Evolutionary conservation across 1,140 invertebrate species (phyloP), one percentile per base, ranked within the genome.

Genomic region (Drosophila ohnishii): DNA sequence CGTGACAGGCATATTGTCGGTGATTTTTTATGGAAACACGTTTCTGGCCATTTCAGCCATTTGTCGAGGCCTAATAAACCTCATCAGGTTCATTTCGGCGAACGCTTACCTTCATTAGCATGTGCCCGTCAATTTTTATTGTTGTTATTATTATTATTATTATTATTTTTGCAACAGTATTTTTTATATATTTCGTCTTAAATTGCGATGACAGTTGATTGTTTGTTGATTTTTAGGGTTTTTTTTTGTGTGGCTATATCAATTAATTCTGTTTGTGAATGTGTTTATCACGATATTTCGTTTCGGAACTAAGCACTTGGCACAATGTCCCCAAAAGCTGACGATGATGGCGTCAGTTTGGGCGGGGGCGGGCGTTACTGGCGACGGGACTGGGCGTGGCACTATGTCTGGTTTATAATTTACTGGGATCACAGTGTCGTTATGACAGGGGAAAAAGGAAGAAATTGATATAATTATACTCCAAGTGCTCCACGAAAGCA

Each of bases 21-120:
- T 75, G 73, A 45, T 42, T 76, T 76, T 72, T 42, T 76, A 44
- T 67, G 64, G 55, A 77, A 78, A 78, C 75, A 78, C 75, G 75
- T 78, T 78, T 75, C 40, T 65, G 39, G 39, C 51, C 45, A 65
- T 57, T 75, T 75, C 25, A 22, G 50, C 22, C 51, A 50, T 74
- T 75, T 55, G 44, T 51, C 57, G 66, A 77, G 70, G 51, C 73
- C 70, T 51, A 65, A 85, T 86, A 75, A 87, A 82, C 62, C 63
- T 67, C 62, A 78, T 79, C 51, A 57, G 64, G 45, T 80, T 71
- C 69, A 71, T 71, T 71, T 59, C 28, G 66, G 45, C 22, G 60
- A 78, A 71, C 64, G 56, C 39, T 59, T 75, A 73, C 65, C 73
- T 63, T 62, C 64, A 85, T 86, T 86, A 86, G 55, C 82, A 79